Base-by-base conservation (phyloP, 2,888 invertebrate species). In the Cryptocephalus moraei region DNA sequence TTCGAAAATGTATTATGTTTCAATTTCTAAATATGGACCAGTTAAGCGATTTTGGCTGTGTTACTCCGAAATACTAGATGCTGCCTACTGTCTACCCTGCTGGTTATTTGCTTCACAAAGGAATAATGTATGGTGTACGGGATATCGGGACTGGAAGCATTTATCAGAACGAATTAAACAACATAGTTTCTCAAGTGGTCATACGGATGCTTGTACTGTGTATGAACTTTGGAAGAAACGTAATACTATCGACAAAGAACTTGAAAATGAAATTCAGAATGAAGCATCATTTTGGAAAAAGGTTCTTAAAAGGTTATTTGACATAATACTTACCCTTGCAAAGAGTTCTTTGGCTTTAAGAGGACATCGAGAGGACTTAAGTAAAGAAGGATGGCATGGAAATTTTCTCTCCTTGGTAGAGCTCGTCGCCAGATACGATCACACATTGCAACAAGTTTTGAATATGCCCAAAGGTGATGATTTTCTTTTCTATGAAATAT, bases 321-420 rank as follows among this genome's bases (percentile, higher is more conserved):
- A 51, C 45, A 45, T 55, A 13, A 55, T 47, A n/a, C 14, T 56
- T 12, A 38, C 40, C 9, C 32, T 56, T 34, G 49, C 52, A 47
- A 53, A 52, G 44, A 48, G 41, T 51, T 48, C 43, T 34, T 41
- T 55, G 12, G 48, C 54, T 41, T 55, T 55, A 36, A 12, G 54
- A 33, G 53, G 50, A 34, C 49, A 52, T 45, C 33, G 45, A 43
- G 52, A 52, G 43, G 36, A 50, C 13, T 34, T 34, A 45, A 13
- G 31, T 32, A 41, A 43, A 45, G 39, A 47, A 32, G 39, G 32
- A 13, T 47, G 45, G 44, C 45, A 55, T 45, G 57, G 54, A 41
- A 61, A 60, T 51, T 61, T 60, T 55, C 49, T 58, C 32, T 51
- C 56, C n/a, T n/a, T n/a, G n/a, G n/a, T n/a, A n/a, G 34, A 58